phyloP scores from a whole-genome alignment of 2,888 invertebrate species.

The Aspidiotus rigidus region DNA sequence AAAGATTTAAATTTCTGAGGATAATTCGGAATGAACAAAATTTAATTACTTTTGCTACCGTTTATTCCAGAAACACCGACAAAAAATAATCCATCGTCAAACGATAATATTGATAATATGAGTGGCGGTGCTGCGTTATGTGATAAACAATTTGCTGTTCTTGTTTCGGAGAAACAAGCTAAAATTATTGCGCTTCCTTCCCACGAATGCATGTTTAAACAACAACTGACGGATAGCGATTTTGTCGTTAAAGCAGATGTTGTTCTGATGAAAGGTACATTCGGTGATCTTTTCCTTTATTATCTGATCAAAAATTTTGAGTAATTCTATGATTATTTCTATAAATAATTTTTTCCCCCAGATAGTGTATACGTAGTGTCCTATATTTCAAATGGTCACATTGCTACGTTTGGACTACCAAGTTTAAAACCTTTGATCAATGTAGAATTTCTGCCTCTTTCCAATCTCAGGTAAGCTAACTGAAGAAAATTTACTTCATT shows the following conservation, averaged over 20 bases:
- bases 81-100: slow-evolving; percentile 56
- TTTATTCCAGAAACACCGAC: slow-evolving; percentile 52
- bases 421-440: slow-evolving; percentile 86
- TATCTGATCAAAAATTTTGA: slow-evolving; percentile 34
- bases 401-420: slow-evolving; percentile 89
- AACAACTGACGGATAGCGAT: slow-evolving; percentile 84
- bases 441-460: slow-evolving; percentile 85
- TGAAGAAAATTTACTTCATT: too few relatives aligned
- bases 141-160: slow-evolving; percentile 86
- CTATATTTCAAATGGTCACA: slow-evolving; percentile 88
- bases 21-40: too few relatives aligned
- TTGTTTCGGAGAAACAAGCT: slow-evolving; percentile 91
- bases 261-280: slow-evolving; percentile 74
- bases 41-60: background rate
- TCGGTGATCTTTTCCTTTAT: background rate
- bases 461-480: slow-evolving; percentile 76
- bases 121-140: slow-evolving; percentile 39
- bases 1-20: too few relatives aligned
- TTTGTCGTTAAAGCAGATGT: slow-evolving; percentile 92
- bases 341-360: slow-evolving; percentile 46
- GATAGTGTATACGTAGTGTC: slow-evolving; percentile 90
- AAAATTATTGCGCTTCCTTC: slow-evolving; percentile 88
- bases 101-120: slow-evolving; percentile 44
- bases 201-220: slow-evolving; percentile 87
- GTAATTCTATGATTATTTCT: background rate